A percentile compares a stretch with the other conserved stretches of the same genome.
These are phyloP conservation scores for Macropis europaea DNA, from an alignment of 2,888 invertebrate species.

Conservation along the genomic window DNA sequence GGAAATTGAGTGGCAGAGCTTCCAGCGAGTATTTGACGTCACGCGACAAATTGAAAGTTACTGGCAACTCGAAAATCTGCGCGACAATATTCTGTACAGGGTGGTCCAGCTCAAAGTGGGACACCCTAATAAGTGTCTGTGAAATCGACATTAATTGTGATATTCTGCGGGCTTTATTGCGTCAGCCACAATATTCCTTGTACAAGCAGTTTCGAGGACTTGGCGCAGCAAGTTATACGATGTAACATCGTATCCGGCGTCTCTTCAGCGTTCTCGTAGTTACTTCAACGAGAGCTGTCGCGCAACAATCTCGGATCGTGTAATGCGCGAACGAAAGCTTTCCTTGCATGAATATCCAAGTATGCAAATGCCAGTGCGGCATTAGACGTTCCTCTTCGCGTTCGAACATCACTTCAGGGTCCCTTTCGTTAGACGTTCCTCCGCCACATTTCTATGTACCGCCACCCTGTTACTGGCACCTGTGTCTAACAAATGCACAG, in stretches of 20 bases:
- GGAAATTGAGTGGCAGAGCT: conserved; percentile 48
- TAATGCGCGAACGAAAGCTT: conserved; percentile 69
- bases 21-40: conserved; percentile 44
- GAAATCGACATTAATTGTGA: no score
- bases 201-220: background rate
- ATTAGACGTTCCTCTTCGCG: conserved; percentile 66
- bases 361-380: conserved; percentile 71
- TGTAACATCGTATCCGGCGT: conserved; percentile 41
- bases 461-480: no score
- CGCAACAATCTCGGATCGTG: conserved; percentile 69
- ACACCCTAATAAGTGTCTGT: no score
- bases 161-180: no score
- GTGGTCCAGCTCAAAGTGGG: no score
- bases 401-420: conserved; percentile 57
- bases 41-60: conserved; percentile 39
- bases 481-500: no score
- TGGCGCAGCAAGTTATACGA: conserved; percentile 16
- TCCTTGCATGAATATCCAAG: conserved; percentile 72
- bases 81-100: conserved; percentile 24
- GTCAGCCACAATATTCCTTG: background rate
- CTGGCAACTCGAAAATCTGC: background rate
- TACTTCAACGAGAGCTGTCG: conserved; percentile 51
- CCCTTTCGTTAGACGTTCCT: conserved; percentile 35
- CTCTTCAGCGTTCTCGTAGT: conserved; percentile 48
- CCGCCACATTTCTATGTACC: no score